A percentile compares a stretch with the other conserved stretches of the same genome.
Evolutionary conservation across 1,140 invertebrate species (phyloP).

Genomic region (Druon quercuslanigerum): DNA sequence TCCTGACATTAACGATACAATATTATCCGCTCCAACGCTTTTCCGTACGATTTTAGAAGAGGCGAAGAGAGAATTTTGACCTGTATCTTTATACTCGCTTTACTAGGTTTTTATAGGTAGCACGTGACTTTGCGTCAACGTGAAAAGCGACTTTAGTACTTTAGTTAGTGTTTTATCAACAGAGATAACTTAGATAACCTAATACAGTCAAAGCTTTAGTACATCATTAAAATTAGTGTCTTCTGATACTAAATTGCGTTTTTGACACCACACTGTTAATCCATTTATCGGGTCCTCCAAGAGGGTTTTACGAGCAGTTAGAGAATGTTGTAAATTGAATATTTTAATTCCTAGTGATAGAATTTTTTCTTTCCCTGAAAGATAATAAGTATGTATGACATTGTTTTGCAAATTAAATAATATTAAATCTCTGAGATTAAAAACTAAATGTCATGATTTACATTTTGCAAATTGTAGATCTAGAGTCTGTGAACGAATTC

Average conservation of each 20-base stretch:
- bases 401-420: too few relatives aligned
- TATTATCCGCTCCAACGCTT: background rate
- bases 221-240: slow-evolving; percentile 3
- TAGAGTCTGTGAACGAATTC: too few relatives aligned
- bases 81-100: slow-evolving; percentile 20
- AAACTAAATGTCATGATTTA: too few relatives aligned
- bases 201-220: slow-evolving; percentile 2
- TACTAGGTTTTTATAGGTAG: slow-evolving; percentile 17
- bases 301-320: too few relatives aligned
- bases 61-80: slow-evolving; percentile 27
- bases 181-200: slow-evolving; percentile 12
- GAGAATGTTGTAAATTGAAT: too few relatives aligned
- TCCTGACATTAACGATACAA: background rate
- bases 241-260: background rate
- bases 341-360: too few relatives aligned
- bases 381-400: too few relatives aligned
- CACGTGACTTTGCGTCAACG: slow-evolving; percentile 7
- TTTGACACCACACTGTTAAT: background rate
- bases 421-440: too few relatives aligned
- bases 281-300: background rate
- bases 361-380: too few relatives aligned
- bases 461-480: too few relatives aligned
- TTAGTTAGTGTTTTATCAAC: slow-evolving; percentile 20
- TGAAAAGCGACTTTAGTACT: slow-evolving; percentile 12
- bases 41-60: slow-evolving; percentile 3